Conservation (phyloP, 2,113 vertebrate species). For the Megaceryle maxima region DNA sequence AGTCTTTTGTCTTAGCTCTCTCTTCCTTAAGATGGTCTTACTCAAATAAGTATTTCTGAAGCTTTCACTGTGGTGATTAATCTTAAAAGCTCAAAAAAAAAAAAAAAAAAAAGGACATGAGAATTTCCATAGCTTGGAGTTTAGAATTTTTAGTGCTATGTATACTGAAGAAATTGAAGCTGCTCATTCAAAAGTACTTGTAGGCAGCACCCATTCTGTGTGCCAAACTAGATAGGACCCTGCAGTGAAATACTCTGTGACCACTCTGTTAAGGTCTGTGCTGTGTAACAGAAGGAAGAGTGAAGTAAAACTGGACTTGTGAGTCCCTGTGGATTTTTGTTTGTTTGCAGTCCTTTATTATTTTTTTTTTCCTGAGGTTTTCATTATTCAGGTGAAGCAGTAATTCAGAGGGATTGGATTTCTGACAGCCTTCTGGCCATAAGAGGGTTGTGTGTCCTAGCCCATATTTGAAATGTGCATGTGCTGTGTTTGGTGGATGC, state of each 20-base stretch:
- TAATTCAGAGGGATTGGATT: neutral
- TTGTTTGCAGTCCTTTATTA: neutral
- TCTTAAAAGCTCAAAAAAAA: neutral
- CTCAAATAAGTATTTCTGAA: neutral
- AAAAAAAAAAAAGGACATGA: neutral
- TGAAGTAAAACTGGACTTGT: neutral
- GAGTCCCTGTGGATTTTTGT: neutral
- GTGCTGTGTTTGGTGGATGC: neutral
- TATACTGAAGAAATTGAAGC: neutral
- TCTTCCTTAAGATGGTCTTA: conserved; percentile 9
- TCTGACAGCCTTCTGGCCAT: neutral
- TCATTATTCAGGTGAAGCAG: neutral
- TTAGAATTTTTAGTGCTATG: neutral
- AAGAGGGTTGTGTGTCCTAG: neutral
- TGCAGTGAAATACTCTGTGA: neutral
- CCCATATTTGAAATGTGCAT: neutral
- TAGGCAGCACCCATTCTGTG: neutral
- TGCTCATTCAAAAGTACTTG: neutral
- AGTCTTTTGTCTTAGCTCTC: neutral
- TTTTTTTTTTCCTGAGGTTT: neutral
- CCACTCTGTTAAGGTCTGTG: neutral
- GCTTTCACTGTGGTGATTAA: neutral
- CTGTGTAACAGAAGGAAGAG: neutral
- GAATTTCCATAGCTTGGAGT: conserved; percentile 12
- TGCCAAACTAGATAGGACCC: neutral